These are phyloP conservation scores for Diaprepes abbreviatus DNA, from an alignment of 2,888 invertebrate genomes.

Conservation along the genomic window DNA sequence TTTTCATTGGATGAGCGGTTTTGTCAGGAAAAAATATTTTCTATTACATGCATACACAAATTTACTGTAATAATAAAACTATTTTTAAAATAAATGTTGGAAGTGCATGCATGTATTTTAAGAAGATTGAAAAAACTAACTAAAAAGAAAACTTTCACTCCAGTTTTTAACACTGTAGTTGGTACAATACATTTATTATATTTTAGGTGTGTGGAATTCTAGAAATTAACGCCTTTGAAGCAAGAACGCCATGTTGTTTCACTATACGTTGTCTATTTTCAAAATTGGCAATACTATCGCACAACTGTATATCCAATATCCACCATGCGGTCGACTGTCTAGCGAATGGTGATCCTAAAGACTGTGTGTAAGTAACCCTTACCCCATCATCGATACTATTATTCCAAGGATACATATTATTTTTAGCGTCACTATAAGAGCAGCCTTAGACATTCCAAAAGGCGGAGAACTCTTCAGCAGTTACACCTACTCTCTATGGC, in stretches of 20 bases:
- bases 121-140: too few relatives aligned
- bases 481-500: conserved; percentile 83
- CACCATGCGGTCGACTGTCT: conserved; percentile 76
- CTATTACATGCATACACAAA: too few relatives aligned
- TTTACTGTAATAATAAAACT: too few relatives aligned
- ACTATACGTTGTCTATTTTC: conserved; percentile 85
- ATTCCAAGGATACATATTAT: too few relatives aligned
- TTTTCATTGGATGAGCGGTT: too few relatives aligned
- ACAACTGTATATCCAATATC: conserved; percentile 87
- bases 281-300: conserved; percentile 80
- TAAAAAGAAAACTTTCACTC: too few relatives aligned
- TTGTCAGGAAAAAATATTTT: too few relatives aligned
- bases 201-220: conserved; percentile 77
- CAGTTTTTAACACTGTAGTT: too few relatives aligned
- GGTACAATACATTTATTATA: too few relatives aligned
- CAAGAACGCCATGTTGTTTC: conserved; percentile 76
- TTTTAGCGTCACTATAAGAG: conserved; percentile 77
- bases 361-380: conserved; percentile 68
- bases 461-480: conserved; percentile 79
- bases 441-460: conserved; percentile 75
- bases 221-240: conserved; percentile 85
- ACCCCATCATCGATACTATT: too few relatives aligned
- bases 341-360: conserved; percentile 64
- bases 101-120: too few relatives aligned
- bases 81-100: too few relatives aligned